Evolutionary conservation across 2,113 vertebrate species (phyloP).

Genomic region (Athene noctua): DNA sequence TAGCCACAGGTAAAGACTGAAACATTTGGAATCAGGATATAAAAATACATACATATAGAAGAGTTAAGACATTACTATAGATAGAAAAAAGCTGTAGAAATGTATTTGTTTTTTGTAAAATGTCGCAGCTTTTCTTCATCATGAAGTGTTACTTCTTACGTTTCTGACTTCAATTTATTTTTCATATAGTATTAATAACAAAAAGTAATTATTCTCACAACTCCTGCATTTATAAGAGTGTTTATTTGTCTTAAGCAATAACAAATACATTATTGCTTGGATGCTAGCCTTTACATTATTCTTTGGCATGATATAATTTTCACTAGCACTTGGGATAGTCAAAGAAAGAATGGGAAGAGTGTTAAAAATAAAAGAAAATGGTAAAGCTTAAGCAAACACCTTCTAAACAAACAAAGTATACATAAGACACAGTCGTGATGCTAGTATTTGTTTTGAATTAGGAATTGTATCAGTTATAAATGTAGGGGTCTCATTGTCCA

Average conservation of each 20-base stretch:
- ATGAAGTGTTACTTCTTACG: neutral
- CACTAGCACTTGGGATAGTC: neutral
- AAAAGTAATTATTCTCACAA: neutral
- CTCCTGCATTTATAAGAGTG: neutral
- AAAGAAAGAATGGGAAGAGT: neutral
- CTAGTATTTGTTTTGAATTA: conserved; percentile 4
- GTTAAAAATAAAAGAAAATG: neutral
- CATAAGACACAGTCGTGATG: neutral
- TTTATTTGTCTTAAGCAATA: neutral
- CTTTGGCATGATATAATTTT: neutral
- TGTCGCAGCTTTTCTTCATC: neutral
- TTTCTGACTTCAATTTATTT: neutral
- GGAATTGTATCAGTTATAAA: neutral
- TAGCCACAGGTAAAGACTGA: neutral
- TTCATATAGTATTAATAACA: neutral
- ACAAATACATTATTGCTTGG: neutral
- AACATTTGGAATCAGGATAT: neutral
- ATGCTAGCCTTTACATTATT: neutral
- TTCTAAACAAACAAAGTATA: neutral
- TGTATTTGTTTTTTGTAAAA: neutral
- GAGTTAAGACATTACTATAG: neutral
- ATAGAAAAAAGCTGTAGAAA: neutral
- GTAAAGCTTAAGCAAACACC: neutral
- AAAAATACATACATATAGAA: neutral
- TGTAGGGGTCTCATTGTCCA: neutral